A percentile compares a stretch with the other conserved stretches of the same genome.
Conservation (phyloP, 2,888 invertebrate species). For the Drosophila kambysellisi region DNA sequence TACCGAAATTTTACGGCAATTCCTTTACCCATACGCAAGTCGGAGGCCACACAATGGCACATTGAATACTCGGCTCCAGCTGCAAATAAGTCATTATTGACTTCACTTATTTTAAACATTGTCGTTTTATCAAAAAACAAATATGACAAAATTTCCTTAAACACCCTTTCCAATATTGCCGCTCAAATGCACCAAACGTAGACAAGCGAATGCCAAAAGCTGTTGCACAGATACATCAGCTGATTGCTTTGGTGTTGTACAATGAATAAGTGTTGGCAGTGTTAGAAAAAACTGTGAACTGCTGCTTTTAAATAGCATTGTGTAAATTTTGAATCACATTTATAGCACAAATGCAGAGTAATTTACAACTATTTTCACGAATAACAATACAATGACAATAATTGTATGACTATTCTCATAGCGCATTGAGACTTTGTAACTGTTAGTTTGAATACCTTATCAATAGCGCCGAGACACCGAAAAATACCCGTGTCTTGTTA, state of each 20-base stretch:
- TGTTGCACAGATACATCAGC: conserved; percentile 7
- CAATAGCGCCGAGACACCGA: conserved; percentile 4
- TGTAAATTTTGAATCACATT: not conserved
- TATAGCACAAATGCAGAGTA: not conserved
- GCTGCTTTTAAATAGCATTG: conserved; percentile 5
- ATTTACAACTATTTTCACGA: not conserved
- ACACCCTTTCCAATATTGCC: conserved; percentile 46
- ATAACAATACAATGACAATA: not conserved
- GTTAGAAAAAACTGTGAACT: not conserved
- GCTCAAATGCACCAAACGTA: conserved; percentile 36
- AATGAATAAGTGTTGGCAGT: conserved; percentile 35
- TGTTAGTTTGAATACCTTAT: conserved; percentile 5
- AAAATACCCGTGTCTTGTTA: conserved; percentile 13
- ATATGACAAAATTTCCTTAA: not conserved
- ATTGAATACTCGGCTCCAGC: conserved; percentile 85
- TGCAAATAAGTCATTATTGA: conserved; percentile 86
- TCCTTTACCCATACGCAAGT: conserved; percentile 87
- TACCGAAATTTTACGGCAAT: conserved; percentile 86
- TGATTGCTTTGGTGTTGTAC: conserved; percentile 22
- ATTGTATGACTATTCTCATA: not conserved
- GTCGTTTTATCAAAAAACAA: conserved; percentile 37
- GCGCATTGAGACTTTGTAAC: not conserved
- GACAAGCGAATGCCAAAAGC: conserved; percentile 44
- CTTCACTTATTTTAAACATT: conserved; percentile 80
- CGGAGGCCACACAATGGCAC: conserved; percentile 87